A percentile compares a stretch with the other conserved stretches of the same genome.
phyloP scores from a whole-genome alignment of 2,888 invertebrate species.

The Drosophila antonietae region DNA sequence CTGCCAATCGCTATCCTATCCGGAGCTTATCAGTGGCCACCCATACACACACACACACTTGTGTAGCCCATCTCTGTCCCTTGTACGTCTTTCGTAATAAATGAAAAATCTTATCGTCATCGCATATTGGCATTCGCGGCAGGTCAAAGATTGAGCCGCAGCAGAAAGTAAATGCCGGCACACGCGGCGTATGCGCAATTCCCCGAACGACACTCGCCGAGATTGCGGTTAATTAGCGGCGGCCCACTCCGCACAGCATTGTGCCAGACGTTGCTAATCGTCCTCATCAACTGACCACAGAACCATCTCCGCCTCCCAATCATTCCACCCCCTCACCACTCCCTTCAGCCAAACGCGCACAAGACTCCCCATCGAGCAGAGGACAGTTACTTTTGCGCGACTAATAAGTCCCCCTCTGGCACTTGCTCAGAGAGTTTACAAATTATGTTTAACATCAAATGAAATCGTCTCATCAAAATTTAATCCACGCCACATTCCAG shows the following conservation, averaged over 20 bases:
- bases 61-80: not conserved
- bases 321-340: accelerated
- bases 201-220: constrained; percentile 41
- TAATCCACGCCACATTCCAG: constrained; percentile 18
- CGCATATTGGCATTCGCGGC: constrained; percentile 38
- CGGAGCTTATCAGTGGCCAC: constrained; percentile 1
- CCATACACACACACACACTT: not conserved
- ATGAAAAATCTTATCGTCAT: constrained; percentile 55
- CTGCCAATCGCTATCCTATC: not conserved
- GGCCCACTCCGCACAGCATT: not conserved
- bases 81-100: not conserved
- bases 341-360: not conserved
- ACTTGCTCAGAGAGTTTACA: constrained; percentile 20
- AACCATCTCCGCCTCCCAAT: not conserved
- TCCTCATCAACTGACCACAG: constrained; percentile 39
- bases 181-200: constrained; percentile 60
- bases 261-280: constrained; percentile 46
- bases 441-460: constrained; percentile 45
- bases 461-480: constrained; percentile 52
- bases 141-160: constrained; percentile 18
- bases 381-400: constrained; percentile 28
- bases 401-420: constrained; percentile 43
- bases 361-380: not conserved
- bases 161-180: constrained; percentile 24
- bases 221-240: constrained; percentile 59